Evolutionary conservation across 2,888 invertebrate species (phyloP).

Genomic region (Maniola hyperantus): DNA sequence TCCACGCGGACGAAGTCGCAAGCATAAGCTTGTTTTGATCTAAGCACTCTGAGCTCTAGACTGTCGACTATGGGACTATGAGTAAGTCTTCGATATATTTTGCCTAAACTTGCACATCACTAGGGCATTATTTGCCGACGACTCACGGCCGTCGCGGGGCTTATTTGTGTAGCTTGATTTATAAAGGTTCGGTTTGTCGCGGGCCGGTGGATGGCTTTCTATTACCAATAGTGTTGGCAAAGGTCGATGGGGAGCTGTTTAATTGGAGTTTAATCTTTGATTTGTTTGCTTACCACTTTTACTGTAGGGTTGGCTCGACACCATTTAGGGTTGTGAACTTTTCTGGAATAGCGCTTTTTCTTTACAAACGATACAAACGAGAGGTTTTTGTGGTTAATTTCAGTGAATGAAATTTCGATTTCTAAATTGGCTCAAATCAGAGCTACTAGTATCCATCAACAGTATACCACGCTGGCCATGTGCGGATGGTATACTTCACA

Average conservation of each 20-base stretch:
- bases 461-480: no score
- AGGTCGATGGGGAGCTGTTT: conserved; percentile 33
- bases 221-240: conserved; percentile 49
- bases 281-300: conserved; percentile 37
- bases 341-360: no score
- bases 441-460: no score
- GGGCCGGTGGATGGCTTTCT: conserved; percentile 50
- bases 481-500: no score
- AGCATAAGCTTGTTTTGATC: no score
- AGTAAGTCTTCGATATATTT: not conserved
- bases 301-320: not conserved
- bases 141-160: conserved; percentile 43
- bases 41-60: no score
- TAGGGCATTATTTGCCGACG: conserved; percentile 42
- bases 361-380: no score
- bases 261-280: conserved; percentile 52
- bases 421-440: no score
- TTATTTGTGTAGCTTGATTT: conserved; percentile 61
- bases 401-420: no score
- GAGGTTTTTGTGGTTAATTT: no score
- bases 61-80: not conserved
- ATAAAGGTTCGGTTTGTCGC: conserved; percentile 47
- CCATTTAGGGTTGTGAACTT: no score
- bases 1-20: no score
- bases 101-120: not conserved